Conservation (phyloP, 1,140 invertebrate species). For the Bombus haemorrhoidalis region DNA sequence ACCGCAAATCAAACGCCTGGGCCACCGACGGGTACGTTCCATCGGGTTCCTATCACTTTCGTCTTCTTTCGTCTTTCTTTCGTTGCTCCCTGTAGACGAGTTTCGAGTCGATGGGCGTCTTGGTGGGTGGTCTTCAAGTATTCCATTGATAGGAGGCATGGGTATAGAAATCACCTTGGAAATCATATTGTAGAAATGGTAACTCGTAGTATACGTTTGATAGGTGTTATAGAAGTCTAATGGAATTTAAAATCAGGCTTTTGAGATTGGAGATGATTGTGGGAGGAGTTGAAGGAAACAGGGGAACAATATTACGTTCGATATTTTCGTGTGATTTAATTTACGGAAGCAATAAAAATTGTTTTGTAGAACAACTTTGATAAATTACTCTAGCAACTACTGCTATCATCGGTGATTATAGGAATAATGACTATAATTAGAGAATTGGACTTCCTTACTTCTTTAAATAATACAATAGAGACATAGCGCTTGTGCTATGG, state of each 20-base stretch:
- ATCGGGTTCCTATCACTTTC: conserved; percentile 32
- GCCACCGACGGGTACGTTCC: conserved; percentile 7
- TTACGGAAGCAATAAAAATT: too few species aligned
- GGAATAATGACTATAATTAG: too few species aligned
- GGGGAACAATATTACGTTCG: background rate
- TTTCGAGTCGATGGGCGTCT: too few species aligned
- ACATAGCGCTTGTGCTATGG: too few species aligned
- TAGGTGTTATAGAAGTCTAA: background rate
- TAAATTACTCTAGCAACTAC: too few species aligned
- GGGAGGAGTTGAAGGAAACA: background rate
- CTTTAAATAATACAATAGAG: too few species aligned
- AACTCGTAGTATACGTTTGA: too few species aligned
- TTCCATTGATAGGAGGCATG: too few species aligned
- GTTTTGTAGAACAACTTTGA: too few species aligned
- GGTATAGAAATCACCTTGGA: background rate
- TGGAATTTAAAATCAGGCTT: background rate
- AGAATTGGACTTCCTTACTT: too few species aligned
- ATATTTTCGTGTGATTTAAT: background rate
- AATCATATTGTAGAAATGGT: background rate
- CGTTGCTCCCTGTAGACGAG: too few species aligned
- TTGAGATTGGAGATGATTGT: background rate
- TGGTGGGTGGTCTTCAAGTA: background rate
- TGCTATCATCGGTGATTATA: too few species aligned
- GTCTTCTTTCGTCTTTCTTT: background rate
- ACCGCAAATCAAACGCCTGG: conserved; percentile 26